These are phyloP conservation scores for Gymnocypris eckloni DNA, from an alignment of 2,797 vertebrate species.

Conservation along the genomic window DNA sequence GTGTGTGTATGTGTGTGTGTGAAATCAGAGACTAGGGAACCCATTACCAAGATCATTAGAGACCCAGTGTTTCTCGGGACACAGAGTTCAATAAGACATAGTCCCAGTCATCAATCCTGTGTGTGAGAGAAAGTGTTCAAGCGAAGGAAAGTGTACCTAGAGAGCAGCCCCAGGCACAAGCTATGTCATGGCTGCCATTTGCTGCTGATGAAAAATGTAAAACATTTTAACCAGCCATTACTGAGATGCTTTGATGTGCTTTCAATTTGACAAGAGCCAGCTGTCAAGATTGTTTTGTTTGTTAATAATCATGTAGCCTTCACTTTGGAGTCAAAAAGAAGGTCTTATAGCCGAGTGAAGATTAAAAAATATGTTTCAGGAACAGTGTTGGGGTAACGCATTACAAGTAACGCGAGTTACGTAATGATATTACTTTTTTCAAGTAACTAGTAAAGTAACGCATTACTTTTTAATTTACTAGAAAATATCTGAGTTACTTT, in stretches of 20 bases:
- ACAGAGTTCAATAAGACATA: slow-evolving; percentile 48
- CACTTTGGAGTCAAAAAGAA: background rate
- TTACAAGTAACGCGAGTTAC: too few species aligned
- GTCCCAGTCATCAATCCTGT: slow-evolving; percentile 34
- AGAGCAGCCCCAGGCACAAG: slow-evolving; percentile 44
- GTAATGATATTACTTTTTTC: too few species aligned
- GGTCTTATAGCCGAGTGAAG: background rate
- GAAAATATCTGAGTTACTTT: too few species aligned
- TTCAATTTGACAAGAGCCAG: slow-evolving; percentile 38
- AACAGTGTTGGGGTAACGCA: background rate
- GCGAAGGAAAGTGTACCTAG: slow-evolving; percentile 20
- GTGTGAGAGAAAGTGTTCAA: slow-evolving; percentile 49
- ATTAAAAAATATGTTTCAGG: background rate
- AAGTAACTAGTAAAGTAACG: too few species aligned
- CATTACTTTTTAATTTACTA: too few species aligned
- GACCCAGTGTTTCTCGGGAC: slow-evolving; percentile 38
- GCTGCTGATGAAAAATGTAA: slow-evolving; percentile 47
- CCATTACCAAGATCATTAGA: slow-evolving; percentile 41
- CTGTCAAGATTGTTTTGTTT: slow-evolving; percentile 40
- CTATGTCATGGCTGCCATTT: slow-evolving; percentile 48
- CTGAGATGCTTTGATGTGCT: slow-evolving; percentile 48
- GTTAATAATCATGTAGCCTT: slow-evolving; percentile 37
- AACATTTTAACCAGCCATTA: slow-evolving; percentile 44
- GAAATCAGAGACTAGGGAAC: slow-evolving; percentile 39
- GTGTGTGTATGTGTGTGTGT: slow-evolving; percentile 23